These are phyloP conservation scores for Diaprepes abbreviatus DNA, from an alignment of 2,888 invertebrate species.

Conservation along the genomic window DNA sequence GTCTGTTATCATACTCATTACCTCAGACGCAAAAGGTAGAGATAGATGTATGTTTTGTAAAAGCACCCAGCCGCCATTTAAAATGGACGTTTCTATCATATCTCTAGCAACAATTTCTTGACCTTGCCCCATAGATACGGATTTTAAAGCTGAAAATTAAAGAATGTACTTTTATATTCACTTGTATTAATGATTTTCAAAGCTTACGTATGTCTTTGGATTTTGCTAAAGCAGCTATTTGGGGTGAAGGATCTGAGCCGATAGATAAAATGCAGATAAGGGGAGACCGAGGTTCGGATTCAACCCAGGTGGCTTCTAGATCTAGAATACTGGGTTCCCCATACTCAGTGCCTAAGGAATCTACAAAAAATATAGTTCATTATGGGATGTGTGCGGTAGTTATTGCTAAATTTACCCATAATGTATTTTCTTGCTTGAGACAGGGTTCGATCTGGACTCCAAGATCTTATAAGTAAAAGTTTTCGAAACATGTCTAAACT, in stretches of 20 bases:
- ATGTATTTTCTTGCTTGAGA: conserved; percentile 94
- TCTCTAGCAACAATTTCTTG: conserved; percentile 77
- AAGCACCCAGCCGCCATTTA: conserved; percentile 90
- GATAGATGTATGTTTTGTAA: conserved; percentile 97
- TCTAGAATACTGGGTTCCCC: conserved; percentile 94
- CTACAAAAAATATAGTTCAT: too few species aligned
- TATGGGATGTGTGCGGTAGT: too few species aligned
- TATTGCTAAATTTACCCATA: too few species aligned
- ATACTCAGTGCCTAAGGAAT: conserved; percentile 88
- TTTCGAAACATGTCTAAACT: conserved; percentile 91
- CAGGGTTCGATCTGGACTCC: conserved; percentile 95
- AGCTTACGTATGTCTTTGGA: conserved; percentile 84
- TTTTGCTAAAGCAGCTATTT: conserved; percentile 90
- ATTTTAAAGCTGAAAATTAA: conserved; percentile 74
- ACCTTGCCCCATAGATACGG: conserved; percentile 98
- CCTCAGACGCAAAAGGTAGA: conserved; percentile 92
- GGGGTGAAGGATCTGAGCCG: conserved; percentile 97
- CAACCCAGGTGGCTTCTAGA: conserved; percentile 89
- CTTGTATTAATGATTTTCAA: too few species aligned
- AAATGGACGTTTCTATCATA: conserved; percentile 65
- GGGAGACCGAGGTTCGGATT: conserved; percentile 90
- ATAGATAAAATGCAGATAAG: conserved; percentile 94
- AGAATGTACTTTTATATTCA: too few species aligned
- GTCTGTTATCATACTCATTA: conserved; percentile 90
- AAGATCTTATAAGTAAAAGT: conserved; percentile 87